A percentile compares a stretch with the other conserved stretches of the same genome.
Conservation (phyloP, 2,797 vertebrate genomes). For the Catharus ustulatus region DNA sequence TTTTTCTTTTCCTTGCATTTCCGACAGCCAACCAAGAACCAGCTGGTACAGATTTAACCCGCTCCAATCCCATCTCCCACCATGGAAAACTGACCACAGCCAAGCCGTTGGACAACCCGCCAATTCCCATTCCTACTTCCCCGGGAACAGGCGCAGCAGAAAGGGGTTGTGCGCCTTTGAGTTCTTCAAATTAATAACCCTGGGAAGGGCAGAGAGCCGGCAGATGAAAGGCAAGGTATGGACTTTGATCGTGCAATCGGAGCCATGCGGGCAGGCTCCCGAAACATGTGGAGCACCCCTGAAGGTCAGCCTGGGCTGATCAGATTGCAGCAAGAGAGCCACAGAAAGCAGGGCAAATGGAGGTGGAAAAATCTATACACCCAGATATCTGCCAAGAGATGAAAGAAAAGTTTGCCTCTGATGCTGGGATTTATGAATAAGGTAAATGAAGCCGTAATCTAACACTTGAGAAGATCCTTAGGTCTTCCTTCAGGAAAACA, state of each 20-base stretch:
- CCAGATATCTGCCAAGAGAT: background rate
- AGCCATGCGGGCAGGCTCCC: background rate
- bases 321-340: background rate
- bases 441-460: background rate
- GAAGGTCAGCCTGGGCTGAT: slow-evolving; percentile 32
- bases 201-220: background rate
- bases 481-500: slow-evolving; percentile 38
- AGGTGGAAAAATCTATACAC: background rate
- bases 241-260: background rate
- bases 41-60: background rate
- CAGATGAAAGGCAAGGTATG: slow-evolving; percentile 26
- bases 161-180: background rate
- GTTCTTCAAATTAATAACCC: background rate
- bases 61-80: background rate
- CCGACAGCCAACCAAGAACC: background rate
- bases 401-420: slow-evolving; percentile 2
- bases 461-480: background rate
- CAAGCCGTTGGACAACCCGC: background rate
- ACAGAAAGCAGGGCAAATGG: background rate
- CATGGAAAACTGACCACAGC: background rate
- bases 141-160: background rate
- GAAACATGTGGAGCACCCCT: background rate
- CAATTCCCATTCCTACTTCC: background rate
- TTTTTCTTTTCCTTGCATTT: background rate
- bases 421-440: slow-evolving; percentile 1